phyloP scores from a whole-genome alignment of 2,113 vertebrate species.

The Megaceryle torquata region DNA sequence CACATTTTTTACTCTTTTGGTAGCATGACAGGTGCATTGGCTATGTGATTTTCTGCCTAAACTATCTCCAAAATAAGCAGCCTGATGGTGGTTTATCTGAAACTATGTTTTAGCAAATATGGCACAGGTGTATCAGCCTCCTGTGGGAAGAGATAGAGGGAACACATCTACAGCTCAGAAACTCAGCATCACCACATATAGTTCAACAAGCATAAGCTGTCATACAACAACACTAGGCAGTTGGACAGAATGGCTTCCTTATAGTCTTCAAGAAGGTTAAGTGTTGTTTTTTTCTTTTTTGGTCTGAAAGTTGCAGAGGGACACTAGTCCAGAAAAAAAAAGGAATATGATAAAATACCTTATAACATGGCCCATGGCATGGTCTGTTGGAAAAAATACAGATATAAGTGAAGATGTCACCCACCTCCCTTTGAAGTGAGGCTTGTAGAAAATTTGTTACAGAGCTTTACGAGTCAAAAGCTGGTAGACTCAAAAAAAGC shows the following conservation, averaged over 20 bases:
- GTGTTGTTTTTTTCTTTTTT: not conserved
- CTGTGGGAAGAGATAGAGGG: not conserved
- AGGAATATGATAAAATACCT: not conserved
- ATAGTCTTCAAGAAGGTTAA: not conserved
- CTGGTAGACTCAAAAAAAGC: not conserved
- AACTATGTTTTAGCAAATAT: not conserved
- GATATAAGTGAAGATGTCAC: not conserved
- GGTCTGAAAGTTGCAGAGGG: not conserved
- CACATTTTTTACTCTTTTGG: not conserved
- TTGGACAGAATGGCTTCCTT: not conserved
- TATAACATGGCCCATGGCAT: not conserved
- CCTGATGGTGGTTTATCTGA: not conserved
- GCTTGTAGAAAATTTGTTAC: not conserved
- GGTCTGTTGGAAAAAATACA: not conserved
- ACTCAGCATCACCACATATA: accelerated
- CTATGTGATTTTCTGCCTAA: not conserved
- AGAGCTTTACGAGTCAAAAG: not conserved
- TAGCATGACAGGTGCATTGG: not conserved
- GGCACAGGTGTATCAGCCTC: not conserved
- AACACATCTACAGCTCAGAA: not conserved
- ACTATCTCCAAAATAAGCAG: not conserved
- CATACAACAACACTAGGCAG: not conserved
- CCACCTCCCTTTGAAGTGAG: not conserved
- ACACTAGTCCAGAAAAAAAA: not conserved
- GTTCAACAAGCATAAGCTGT: not conserved